These are phyloP conservation scores for Hippasteria phrygiana DNA, from an alignment of 53 echinoderm and acorn worm genomes.

Conservation along the genomic window DNA sequence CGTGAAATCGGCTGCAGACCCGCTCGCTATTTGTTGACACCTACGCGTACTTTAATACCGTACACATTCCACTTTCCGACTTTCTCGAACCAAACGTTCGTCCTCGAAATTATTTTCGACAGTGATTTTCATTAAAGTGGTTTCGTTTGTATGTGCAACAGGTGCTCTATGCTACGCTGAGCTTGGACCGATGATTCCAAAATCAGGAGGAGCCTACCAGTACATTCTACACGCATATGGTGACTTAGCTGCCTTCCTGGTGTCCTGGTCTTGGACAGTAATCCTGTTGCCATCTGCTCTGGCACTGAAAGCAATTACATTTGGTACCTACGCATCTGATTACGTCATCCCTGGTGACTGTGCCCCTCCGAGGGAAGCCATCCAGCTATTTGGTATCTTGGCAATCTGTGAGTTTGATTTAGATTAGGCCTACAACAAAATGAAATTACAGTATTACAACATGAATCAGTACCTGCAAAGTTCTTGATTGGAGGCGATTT, in stretches of 20 bases:
- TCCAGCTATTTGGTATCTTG: constrained; percentile 35
- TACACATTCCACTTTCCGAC: too few species aligned
- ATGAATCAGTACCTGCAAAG: too few species aligned
- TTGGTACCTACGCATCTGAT: constrained; percentile 23
- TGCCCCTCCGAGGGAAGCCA: constrained; percentile 43
- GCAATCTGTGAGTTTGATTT: constrained; percentile 17
- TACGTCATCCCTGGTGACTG: constrained; percentile 54
- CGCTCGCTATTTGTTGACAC: too few species aligned
- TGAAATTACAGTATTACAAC: too few species aligned
- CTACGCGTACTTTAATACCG: too few species aligned
- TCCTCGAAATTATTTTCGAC: too few species aligned
- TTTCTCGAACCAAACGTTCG: too few species aligned
- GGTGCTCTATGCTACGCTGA: constrained; percentile 40
- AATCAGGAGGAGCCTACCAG: constrained; percentile 29
- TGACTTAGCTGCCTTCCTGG: constrained; percentile 32
- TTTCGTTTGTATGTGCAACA: not conserved
- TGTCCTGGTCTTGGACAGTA: not conserved
- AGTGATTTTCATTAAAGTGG: not conserved
- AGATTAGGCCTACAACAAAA: not conserved
- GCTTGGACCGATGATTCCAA: constrained; percentile 20
- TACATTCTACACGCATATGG: constrained; percentile 35
- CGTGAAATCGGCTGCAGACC: too few species aligned
- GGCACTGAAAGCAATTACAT: constrained; percentile 15
- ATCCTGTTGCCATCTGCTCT: not conserved
- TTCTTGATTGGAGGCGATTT: too few species aligned